Conservation (phyloP, 2,797 vertebrate species). For the Cuculus canorus region DNA sequence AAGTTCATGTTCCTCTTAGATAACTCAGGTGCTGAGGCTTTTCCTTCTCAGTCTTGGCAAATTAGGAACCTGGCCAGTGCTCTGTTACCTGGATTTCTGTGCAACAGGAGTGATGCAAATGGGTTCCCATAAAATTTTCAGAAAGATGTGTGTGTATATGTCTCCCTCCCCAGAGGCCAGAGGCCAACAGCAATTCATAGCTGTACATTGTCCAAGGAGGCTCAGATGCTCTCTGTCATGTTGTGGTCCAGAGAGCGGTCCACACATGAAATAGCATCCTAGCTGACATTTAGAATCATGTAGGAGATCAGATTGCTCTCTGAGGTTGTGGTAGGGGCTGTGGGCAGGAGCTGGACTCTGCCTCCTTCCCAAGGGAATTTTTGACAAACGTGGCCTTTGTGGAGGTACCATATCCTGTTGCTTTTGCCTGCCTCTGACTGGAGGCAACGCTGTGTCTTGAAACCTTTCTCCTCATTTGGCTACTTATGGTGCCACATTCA, state of each 20-base stretch:
- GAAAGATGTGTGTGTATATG: fast-evolving
- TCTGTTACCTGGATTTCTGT: background rate
- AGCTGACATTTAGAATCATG: background rate
- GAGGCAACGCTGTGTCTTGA: background rate
- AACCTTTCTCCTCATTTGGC: background rate
- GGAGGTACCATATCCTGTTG: fast-evolving
- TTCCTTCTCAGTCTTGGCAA: background rate
- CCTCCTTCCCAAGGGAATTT: background rate
- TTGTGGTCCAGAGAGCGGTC: background rate
- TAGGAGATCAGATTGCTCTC: background rate
- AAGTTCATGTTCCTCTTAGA: background rate
- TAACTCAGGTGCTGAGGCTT: background rate
- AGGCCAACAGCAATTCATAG: background rate
- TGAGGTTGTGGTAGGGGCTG: background rate
- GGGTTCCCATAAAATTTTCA: background rate
- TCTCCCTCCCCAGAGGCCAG: background rate
- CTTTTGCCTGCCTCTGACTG: background rate
- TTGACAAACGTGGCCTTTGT: fast-evolving
- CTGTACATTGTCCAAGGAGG: fast-evolving
- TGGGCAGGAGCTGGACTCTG: background rate
- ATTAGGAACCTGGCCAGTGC: background rate
- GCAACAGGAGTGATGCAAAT: background rate
- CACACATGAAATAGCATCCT: background rate
- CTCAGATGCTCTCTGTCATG: background rate
- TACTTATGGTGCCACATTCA: fast-evolving